Base-by-base conservation (phyloP, 2,888 invertebrate species). In the Cephalotes varians region DNA sequence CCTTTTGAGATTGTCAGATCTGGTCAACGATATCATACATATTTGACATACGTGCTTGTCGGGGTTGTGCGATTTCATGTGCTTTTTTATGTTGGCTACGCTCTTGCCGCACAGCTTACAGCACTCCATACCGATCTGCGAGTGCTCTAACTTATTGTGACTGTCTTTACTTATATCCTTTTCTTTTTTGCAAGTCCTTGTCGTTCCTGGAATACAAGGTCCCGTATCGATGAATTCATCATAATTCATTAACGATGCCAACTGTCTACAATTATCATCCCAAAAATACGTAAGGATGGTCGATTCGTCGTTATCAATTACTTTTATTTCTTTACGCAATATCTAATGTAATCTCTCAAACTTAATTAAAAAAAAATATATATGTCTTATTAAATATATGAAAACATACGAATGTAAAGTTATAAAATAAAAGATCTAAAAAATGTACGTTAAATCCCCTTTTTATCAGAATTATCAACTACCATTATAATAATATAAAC, bases 1-100 rank as follows among this genome's bases (percentile, higher is more conserved):
- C 90, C 95, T 94, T 93, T 95, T 95, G 81, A 95, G 92, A 93
- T 95, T 95, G 91, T 95, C 95, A 86, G 95, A 95, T 89, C 95
- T 94, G 86, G 95, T 95, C 84, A 95, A 94, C 86, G 95, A 95
- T 92, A 95, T 94, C 92, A 94, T 94, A 91, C 95, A 95, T 88
- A 95, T 94, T 76, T 95, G 95, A 90, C 95, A 95, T 86, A 94
- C 94, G 91, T 94, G 94, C 87, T 94, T 94, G 89, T 94, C 95
- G 80, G 95, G 95, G 85, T 93, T 94, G 88, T 95, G 95, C 76
- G 94, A 94, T 92, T 94, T 94, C 94, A 94, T 94, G 91, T 95
- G 95, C 89, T 95, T 95, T 92, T 94, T 94, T 87, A 94, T 93
- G 91, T 95, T 95, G 86, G 94, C 94, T 91, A 95, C 95, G 89